Evolutionary conservation across 1,140 invertebrate genomes (phyloP).

Genomic region (Sminthurinus signatus): DNA sequence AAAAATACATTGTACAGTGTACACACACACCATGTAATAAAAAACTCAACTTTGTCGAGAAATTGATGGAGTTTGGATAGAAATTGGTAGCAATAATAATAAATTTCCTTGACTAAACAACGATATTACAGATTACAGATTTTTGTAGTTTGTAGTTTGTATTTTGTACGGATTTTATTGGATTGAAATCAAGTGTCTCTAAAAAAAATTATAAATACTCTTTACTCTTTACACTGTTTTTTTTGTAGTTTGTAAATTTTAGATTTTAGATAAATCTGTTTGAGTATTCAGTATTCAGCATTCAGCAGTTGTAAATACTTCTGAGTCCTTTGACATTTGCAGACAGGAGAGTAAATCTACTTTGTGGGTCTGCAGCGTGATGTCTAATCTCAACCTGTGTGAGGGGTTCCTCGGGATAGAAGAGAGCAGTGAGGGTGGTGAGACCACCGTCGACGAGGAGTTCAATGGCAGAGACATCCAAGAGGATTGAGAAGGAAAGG

Average conservation of each 20-base stretch:
- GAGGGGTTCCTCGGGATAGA: conserved; percentile 24
- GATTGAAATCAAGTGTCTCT: too few relatives aligned
- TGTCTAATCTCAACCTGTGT: conserved; percentile 11
- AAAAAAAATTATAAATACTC: background rate
- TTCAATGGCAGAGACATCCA: conserved; percentile 26
- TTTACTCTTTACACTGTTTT: background rate
- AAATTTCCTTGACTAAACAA: too few relatives aligned
- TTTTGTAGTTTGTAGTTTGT: too few relatives aligned
- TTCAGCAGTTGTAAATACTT: conserved; percentile 20
- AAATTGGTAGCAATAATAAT: too few relatives aligned
- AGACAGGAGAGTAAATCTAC: background rate
- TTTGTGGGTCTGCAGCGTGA: background rate
- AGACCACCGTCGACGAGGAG: conserved; percentile 30
- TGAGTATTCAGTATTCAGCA: too few relatives aligned
- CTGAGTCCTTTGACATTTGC: conserved; percentile 11
- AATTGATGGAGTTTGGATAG: too few relatives aligned
- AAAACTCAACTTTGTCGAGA: too few relatives aligned
- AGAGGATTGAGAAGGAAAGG: conserved; percentile 7
- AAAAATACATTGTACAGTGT: too few relatives aligned
- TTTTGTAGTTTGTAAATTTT: background rate
- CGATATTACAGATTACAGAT: too few relatives aligned
- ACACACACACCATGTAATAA: too few relatives aligned
- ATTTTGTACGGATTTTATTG: background rate
- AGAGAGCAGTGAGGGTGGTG: conserved; percentile 23
- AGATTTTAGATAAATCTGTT: too few relatives aligned